These are phyloP conservation scores for Sarcophaga peregrina DNA, from an alignment of 1,140 invertebrate genomes.

Conservation along the genomic window DNA sequence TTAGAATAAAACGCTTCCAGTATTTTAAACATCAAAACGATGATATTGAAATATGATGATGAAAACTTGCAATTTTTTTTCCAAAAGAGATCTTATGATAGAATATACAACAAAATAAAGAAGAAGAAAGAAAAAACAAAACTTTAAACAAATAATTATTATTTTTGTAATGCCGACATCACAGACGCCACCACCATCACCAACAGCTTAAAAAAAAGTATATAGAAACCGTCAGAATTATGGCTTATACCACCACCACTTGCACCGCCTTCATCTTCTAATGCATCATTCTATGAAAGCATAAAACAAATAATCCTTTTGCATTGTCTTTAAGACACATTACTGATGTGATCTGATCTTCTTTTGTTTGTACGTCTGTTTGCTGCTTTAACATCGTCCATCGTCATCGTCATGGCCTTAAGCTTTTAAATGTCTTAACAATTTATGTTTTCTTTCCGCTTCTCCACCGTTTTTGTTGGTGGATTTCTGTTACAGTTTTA, in stretches of 20 bases:
- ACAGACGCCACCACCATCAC: constrained; percentile 35
- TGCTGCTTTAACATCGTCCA: not conserved
- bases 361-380: not conserved
- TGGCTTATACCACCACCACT: not conserved
- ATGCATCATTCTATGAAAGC: constrained; percentile 4
- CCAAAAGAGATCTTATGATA: not conserved
- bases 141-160: constrained; percentile 11
- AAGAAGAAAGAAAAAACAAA: not conserved
- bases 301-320: constrained; percentile 33
- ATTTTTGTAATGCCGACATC: constrained; percentile 13
- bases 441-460: constrained; percentile 14
- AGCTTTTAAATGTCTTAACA: constrained; percentile 29
- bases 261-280: constrained; percentile 8
- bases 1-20: constrained; percentile 19
- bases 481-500: too few relatives aligned
- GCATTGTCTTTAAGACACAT: not conserved
- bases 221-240: not conserved
- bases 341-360: not conserved
- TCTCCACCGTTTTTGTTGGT: not conserved
- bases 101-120: not conserved
- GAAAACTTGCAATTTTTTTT: not conserved
- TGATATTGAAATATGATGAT: constrained; percentile 14
- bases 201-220: not conserved
- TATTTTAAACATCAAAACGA: not conserved
- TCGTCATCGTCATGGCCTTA: constrained; percentile 17